These are phyloP conservation scores for Nesoenas mayeri DNA, from an alignment of 2,113 vertebrate genomes.

Conservation along the genomic window DNA sequence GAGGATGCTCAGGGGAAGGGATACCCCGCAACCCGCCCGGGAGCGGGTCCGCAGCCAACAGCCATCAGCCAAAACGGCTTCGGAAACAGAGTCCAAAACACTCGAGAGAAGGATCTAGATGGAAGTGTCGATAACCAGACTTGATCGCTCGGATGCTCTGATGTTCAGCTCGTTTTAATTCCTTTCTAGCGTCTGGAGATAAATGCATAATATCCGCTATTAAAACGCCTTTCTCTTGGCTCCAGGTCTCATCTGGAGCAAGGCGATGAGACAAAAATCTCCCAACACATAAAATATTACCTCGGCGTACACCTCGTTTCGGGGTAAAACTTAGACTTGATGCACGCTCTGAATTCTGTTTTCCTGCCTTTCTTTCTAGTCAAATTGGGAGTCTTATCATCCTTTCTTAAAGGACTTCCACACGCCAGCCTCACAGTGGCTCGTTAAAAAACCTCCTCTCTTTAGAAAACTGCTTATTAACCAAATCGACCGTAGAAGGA, in stretches of 20 bases:
- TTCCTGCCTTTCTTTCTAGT: not conserved
- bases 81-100: not conserved
- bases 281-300: not conserved
- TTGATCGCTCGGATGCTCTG: not conserved
- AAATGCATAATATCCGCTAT: not conserved
- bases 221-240: not conserved
- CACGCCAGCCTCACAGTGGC: not conserved
- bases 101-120: not conserved
- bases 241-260: not conserved
- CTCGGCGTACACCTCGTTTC: not conserved
- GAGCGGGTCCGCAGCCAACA: not conserved
- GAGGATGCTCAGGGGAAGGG: not conserved
- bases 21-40: fast-evolving
- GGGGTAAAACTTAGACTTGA: not conserved
- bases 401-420: not conserved
- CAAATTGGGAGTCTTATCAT: not conserved
- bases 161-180: not conserved
- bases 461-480: not conserved
- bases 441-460: not conserved
- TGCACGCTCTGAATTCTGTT: not conserved
- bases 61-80: not conserved
- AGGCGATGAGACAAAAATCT: not conserved
- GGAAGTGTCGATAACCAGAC: not conserved
- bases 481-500: not conserved
- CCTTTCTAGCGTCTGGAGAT: not conserved